phyloP scores from a whole-genome alignment of 2,113 vertebrate genomes.

The Haemorhous mexicanus region DNA sequence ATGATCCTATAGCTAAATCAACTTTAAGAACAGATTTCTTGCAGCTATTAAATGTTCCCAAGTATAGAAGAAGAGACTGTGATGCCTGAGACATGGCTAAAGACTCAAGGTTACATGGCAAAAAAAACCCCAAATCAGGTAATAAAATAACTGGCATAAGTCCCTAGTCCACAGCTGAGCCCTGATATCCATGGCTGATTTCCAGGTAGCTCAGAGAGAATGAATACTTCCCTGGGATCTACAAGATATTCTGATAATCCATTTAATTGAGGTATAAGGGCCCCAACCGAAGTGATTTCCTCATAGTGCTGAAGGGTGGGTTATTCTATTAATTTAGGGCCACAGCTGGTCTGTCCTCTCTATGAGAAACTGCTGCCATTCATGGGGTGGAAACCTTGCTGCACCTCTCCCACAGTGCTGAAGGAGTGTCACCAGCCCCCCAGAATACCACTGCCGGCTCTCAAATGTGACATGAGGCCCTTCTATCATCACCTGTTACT shows the following conservation, averaged over 20 bases:
- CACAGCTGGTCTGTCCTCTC: not conserved
- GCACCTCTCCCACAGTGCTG: not conserved
- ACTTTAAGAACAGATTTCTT: not conserved
- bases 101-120: not conserved
- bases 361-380: not conserved
- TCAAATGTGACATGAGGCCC: not conserved
- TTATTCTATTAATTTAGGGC: not conserved
- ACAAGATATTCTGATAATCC: not conserved
- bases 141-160: not conserved
- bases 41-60: not conserved
- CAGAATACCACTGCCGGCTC: not conserved
- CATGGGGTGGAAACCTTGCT: not conserved
- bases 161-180: not conserved
- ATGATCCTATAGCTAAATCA: not conserved
- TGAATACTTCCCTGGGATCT: not conserved
- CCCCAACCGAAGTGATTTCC: not conserved
- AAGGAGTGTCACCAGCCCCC: not conserved
- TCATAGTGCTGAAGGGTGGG: rapidly evolving
- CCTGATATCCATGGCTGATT: not conserved
- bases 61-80: not conserved
- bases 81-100: not conserved
- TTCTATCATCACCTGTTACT: not conserved
- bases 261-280: not conserved
- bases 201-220: not conserved
- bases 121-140: not conserved